phyloP scores from a whole-genome alignment of 2,888 invertebrate species.

The Nemapogon koenigi region DNA sequence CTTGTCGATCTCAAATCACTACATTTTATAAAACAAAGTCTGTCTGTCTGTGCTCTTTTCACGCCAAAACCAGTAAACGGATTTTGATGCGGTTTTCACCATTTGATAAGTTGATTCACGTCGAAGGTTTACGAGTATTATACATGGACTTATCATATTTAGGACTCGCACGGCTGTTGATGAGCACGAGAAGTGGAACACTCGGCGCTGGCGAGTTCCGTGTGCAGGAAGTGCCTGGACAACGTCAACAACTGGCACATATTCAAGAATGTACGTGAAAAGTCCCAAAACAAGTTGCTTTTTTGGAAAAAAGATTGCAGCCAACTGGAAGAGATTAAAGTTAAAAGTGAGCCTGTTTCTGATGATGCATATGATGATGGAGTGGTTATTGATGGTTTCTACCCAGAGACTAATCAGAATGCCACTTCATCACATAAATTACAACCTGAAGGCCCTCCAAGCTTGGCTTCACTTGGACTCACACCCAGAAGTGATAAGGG shows the following conservation, averaged over 20 bases:
- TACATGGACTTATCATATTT: too few species aligned
- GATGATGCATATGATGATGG: conserved; percentile 61
- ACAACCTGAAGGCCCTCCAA: conserved; percentile 58
- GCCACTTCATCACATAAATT: conserved; percentile 33
- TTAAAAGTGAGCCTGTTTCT: conserved; percentile 65
- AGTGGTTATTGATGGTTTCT: too few species aligned
- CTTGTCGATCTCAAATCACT: too few species aligned
- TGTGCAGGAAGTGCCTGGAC: conserved; percentile 69
- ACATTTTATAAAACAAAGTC: too few species aligned
- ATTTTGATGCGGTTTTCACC: too few species aligned
- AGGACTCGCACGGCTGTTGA: too few species aligned
- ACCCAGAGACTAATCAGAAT: conserved; percentile 47
- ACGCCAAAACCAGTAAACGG: too few species aligned
- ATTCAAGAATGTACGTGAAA: conserved; percentile 69
- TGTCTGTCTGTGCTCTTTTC: too few species aligned
- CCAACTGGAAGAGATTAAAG: conserved; percentile 60
- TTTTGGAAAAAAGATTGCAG: conserved; percentile 62
- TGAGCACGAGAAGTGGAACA: too few species aligned
- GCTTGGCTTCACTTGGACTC: conserved; percentile 57
- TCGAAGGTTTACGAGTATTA: too few species aligned
- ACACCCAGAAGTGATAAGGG: conserved; percentile 64
- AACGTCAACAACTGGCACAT: conserved; percentile 72
- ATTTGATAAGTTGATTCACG: too few species aligned
- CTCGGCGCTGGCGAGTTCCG: too few species aligned
- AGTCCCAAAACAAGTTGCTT: conserved; percentile 70